phyloP scores from a whole-genome alignment of 2,113 vertebrate species.

The Nothoprocta pentlandii region DNA sequence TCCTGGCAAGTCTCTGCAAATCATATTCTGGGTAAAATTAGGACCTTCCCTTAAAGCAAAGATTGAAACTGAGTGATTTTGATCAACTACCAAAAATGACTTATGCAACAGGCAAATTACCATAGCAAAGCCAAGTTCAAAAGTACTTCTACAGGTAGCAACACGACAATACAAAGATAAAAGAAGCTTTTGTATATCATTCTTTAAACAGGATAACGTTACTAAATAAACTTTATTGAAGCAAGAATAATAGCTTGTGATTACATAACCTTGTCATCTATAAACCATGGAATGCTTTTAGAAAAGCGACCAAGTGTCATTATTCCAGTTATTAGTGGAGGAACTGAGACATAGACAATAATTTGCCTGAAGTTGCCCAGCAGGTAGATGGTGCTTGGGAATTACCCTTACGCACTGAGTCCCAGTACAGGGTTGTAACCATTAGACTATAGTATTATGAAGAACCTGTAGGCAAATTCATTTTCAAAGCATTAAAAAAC shows the following conservation, averaged over 20 bases:
- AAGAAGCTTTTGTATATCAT: conserved; percentile 13
- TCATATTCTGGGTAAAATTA: not conserved
- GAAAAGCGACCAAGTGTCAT: not conserved
- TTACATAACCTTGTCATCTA: conserved; percentile 10
- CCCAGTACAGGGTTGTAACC: not conserved
- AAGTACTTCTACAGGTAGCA: not conserved
- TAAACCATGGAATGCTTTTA: not conserved
- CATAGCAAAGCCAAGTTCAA: not conserved
- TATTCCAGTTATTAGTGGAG: not conserved
- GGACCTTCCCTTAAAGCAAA: not conserved
- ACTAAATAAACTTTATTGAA: not conserved
- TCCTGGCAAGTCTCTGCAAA: not conserved
- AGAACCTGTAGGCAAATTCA: conserved; percentile 55
- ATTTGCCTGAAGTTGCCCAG: conserved; percentile 60
- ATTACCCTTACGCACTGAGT: not conserved
- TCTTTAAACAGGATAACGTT: not conserved
- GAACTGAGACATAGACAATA: conserved; percentile 4
- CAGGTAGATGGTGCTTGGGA: conserved; percentile 41
- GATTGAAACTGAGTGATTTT: not conserved
- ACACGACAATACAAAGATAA: not conserved
- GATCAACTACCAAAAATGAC: not conserved
- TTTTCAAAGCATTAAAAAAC: conserved; percentile 52
- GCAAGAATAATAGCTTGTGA: conserved; percentile 1
- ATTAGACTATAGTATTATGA: not conserved
- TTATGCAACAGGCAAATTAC: not conserved